Evolutionary conservation across 2,888 invertebrate genomes (phyloP), one percentile per base, ranked within the genome.

Genomic region (Eupeodes luniger): DNA sequence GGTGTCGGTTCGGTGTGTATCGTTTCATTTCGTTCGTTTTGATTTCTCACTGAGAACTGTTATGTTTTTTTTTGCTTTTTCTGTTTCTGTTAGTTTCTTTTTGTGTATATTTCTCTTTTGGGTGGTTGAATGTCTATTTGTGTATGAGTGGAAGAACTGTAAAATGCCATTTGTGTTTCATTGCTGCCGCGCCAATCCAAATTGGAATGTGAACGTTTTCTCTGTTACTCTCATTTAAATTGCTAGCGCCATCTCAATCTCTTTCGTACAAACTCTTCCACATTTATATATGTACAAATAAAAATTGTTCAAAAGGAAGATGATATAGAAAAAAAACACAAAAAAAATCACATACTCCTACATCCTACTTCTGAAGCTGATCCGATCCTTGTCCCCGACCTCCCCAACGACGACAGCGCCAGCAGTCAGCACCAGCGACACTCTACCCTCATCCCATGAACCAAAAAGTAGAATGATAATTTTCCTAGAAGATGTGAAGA

Each of bases 131-230:
- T 86, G 79, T 79, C 81, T 88, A 88, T 88, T 88, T 88, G 88
- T 88, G 88, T 85, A 88, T 88, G 88, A 88, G 88, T 88, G 84
- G 88, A 85, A 88, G 88, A 88, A 88, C 88, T 85, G 88, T 88
- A 88, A 88, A 88, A 88, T 88, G 88, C 81, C 88, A 88, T 88
- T 88, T 81, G 88, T 76, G 77, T 88, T 77, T 85, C 88, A 88
- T 88, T 88, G 88, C 87, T 74, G 87, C 84, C 81, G 85, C 88
- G 85, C 88, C 88, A 88, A 88, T 88, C 88, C 88, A 81, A 88
- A 85, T 88, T 81, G 85, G 81, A 88, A 88, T 88, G 85, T 66
- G 64, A 81, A 78, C 74, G 64, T 69, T 57, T 5, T 81, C 88
- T 88, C 88, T 88, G 61, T 88, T 74, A 9, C 85, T 53, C 85